Evolutionary conservation across 2,888 invertebrate species (phyloP).

Genomic region (Timema cristinae): DNA sequence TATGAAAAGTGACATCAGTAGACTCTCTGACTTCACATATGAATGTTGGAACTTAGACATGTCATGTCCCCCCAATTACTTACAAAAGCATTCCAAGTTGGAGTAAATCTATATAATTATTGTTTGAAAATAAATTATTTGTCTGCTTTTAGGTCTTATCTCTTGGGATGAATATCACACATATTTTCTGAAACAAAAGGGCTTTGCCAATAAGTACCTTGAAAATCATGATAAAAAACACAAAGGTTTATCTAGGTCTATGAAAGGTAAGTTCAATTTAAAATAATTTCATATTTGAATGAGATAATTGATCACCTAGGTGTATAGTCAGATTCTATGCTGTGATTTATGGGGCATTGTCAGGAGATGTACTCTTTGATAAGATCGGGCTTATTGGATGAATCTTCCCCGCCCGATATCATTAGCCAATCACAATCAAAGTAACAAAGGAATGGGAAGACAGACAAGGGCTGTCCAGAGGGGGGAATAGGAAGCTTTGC

Average conservation of each 20-base stretch:
- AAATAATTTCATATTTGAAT: neutral
- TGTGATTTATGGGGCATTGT: neutral
- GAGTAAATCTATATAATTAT: no score
- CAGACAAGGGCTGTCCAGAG: no score
- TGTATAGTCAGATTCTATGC: neutral
- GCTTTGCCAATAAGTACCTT: conserved; percentile 61
- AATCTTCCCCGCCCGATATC: no score
- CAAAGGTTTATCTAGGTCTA: conserved; percentile 56
- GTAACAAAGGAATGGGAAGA: no score
- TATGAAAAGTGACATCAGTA: no score
- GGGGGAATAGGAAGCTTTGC: no score
- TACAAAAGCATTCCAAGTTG: no score
- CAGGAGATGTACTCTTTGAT: neutral
- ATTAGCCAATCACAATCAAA: no score
- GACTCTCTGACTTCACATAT: no score
- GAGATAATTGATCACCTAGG: neutral
- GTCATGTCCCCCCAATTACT: no score
- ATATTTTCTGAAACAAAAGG: conserved; percentile 66
- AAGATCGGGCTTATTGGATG: no score
- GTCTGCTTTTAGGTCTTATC: conserved; percentile 52
- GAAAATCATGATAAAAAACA: conserved; percentile 62
- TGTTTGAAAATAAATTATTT: neutral
- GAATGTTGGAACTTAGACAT: no score
- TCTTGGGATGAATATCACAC: conserved; percentile 79
- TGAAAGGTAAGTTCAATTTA: conserved; percentile 47